A percentile compares a stretch with the other conserved stretches of the same genome.
Evolutionary conservation across 1,140 invertebrate species (phyloP).

Genomic region (Manduca sexta): DNA sequence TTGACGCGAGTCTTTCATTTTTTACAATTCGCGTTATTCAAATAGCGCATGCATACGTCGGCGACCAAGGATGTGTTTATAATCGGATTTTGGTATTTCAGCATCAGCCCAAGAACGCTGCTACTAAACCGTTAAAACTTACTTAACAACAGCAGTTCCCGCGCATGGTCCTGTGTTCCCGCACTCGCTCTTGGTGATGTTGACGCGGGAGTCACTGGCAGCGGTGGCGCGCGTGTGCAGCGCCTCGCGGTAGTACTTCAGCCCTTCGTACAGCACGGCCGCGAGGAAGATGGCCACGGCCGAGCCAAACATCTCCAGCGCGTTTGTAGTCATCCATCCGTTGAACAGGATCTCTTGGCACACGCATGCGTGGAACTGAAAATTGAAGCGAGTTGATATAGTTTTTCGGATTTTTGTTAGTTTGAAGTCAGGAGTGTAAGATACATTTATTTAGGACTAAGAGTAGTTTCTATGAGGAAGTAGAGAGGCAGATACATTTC

Average conservation of each 20-base stretch:
- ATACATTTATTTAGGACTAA: too few species aligned
- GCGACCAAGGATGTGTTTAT: too few species aligned
- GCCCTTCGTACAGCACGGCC: constrained; percentile 90
- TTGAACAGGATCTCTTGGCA: constrained; percentile 85
- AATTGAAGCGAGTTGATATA: constrained; percentile 31
- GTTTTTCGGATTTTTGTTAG: too few species aligned
- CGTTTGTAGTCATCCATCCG: constrained; percentile 82
- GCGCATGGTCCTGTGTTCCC: constrained; percentile 78
- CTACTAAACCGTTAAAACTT: too few species aligned
- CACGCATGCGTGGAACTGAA: constrained; percentile 87
- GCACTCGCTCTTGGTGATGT: constrained; percentile 77
- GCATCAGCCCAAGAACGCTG: too few species aligned
- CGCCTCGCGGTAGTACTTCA: constrained; percentile 92
- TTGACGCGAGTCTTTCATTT: too few species aligned
- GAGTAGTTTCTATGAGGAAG: too few species aligned
- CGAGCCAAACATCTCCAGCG: constrained; percentile 86
- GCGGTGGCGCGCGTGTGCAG: constrained; percentile 81
- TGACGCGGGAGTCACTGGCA: constrained; percentile 78
- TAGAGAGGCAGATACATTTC: too few species aligned
- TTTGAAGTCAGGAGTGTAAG: too few species aligned
- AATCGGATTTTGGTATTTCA: too few species aligned
- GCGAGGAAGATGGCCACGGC: constrained; percentile 90
- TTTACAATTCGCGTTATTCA: too few species aligned
- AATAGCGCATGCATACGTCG: too few species aligned
- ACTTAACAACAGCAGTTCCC: constrained; percentile 63